Base-by-base conservation (phyloP, 2,888 invertebrate genomes). In the Molorchus minor region DNA sequence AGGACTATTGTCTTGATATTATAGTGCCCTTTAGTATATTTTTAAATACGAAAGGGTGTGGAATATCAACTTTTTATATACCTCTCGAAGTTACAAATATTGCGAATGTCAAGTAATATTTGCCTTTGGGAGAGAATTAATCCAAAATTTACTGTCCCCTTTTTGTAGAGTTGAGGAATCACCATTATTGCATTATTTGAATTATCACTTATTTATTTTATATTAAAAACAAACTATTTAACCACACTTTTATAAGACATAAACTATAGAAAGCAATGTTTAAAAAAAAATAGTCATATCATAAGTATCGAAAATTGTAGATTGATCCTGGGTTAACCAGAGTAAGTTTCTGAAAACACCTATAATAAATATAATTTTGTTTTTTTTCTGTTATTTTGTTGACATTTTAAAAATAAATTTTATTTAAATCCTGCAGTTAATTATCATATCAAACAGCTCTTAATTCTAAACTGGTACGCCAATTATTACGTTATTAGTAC, bases 101-200 rank as follows among this genome's bases (percentile, higher is more conserved):
- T 38, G 29, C 33, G 12, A 56, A 30, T 15, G 17, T 35, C 15
- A 38, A 16, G 25, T 30, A 55, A 58, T 35, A 45, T 36, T 44
- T 51, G 59, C 55, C 59, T 59, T 59, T 59, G 59, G 19, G 44
- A 51, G 59, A 59, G 59, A 52, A n/a, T n/a, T n/a, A n/a, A n/a
- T n/a, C n/a, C n/a, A n/a, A n/a, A 25, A n/a, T 0, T n/a, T 30
- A 33, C 25, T 25, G 25, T 25, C 3, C 3, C 25, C 3, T 25
- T 25, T 8, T 5, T 8, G 8, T 25, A 5, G 8, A 25, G 4
- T 5, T 25, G 25, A 25, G 4, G 8, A 25, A 25, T 25, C 3
- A 25, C 8, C 3, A 25, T 25, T 25, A 8, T 5, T 25, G 8
- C 3, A 25, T 5, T 25, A 25, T 5, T 25, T 25, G 12, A 21